Evolutionary conservation across 2,888 invertebrate species (phyloP), one percentile per base, ranked within the genome.

Genomic region (Ochropacha duplaris): DNA sequence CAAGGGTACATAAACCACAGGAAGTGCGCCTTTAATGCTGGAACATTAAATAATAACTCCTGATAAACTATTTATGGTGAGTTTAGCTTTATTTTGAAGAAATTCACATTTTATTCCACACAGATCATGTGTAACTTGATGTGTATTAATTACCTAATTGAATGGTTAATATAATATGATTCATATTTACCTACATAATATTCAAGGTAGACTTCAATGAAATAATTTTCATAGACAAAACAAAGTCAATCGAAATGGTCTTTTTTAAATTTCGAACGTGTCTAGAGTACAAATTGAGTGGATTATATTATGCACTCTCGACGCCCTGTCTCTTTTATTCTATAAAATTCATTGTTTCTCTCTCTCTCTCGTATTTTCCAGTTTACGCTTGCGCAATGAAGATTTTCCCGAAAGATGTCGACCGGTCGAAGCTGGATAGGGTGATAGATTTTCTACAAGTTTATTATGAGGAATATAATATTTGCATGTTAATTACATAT

Each of bases 401-500:
- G 78, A 58, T 83, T 88, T 87, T 84, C 86, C 85, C 86, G 77
- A 87, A 87, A 86, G 85, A 84, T 81, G 76, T 73, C 78, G 74
- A 71, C 61, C 77, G 75, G 72, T 91, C 74, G 90, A 89, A 91
- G 91, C 88, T 90, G 70, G 86, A 69, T 91, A 90, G 56, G 74
- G 66, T 84, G 80, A 67, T 55, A 65, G 64, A 69, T 65, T 66
- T 67, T 68, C 60, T 59, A 52, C 55, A 64, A 68, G 66, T 71
- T 56, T 57, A 49, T 26, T 11, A 28, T n/a, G 26, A 51, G n/a
- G 8, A 24, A 39, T 44, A n/a, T 51, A 34, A 19, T 14, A 36
- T 9, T n/a, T 12, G 12, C 4, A 5, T 14, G 1, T 36, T n/a
- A 5, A 36, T n/a, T 2, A 36, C n/a, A 4, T 36, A n/a, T n/a